Evolutionary conservation across 2,888 invertebrate species (phyloP).

Genomic region (Digitonthophagus gazella): DNA sequence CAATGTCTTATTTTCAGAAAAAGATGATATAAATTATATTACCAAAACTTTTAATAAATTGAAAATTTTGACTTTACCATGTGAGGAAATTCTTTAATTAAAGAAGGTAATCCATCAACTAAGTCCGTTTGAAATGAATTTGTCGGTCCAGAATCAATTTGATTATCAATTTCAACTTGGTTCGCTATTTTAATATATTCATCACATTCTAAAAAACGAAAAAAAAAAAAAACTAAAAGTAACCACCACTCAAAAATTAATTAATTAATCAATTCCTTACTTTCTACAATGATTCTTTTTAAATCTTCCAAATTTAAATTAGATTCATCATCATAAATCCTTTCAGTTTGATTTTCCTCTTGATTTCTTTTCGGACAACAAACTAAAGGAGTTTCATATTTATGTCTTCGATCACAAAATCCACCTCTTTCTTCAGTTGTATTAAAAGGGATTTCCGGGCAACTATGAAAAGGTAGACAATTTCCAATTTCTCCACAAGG

Average conservation of each 20-base stretch:
- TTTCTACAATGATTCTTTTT: neutral
- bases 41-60: neutral
- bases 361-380: constrained; percentile 17
- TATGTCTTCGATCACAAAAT: constrained; percentile 15
- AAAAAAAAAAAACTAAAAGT: constrained; percentile 4
- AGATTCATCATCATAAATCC: constrained; percentile 11
- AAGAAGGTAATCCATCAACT: constrained; percentile 30
- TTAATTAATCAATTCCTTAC: neutral
- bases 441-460: constrained; percentile 11
- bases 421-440: constrained; percentile 1
- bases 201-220: constrained; percentile 17
- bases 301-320: constrained; percentile 9
- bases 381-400: constrained; percentile 1
- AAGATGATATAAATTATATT: too few relatives aligned
- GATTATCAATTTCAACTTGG: constrained; percentile 18
- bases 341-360: neutral
- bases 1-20: too few relatives aligned
- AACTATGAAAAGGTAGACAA: constrained; percentile 19
- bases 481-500: constrained; percentile 15
- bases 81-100: constrained; percentile 36
- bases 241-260: neutral
- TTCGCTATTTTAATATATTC: constrained; percentile 17
- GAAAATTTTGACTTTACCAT: constrained; percentile 30
- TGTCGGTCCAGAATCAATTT: neutral
- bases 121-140: constrained; percentile 20